phyloP scores from a whole-genome alignment of 2,797 vertebrate genomes.

The Garrulus glandarius region DNA sequence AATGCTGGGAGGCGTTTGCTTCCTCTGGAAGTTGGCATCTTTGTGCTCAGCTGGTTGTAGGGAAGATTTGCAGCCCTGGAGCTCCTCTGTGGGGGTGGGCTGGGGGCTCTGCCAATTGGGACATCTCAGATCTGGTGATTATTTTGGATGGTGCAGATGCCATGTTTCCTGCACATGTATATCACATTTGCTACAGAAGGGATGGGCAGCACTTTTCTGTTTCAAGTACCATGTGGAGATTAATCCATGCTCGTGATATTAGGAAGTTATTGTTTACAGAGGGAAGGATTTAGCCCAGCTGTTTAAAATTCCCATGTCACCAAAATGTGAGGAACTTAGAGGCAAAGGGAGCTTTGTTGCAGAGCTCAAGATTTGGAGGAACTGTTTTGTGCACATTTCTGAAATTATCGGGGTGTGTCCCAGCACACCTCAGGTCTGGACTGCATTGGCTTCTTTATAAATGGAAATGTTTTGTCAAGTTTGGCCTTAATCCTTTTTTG shows the following conservation, averaged over 20 bases:
- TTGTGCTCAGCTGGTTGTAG: neutral
- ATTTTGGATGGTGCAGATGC: neutral
- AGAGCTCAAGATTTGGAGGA: neutral
- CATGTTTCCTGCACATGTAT: neutral
- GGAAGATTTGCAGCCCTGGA: neutral
- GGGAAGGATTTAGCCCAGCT: neutral
- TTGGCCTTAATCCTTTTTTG: neutral
- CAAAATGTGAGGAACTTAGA: neutral
- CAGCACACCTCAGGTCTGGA: neutral
- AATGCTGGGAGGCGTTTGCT: fast-evolving
- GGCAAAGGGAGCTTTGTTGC: neutral
- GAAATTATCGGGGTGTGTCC: neutral
- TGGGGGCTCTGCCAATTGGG: neutral
- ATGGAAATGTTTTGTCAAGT: neutral
- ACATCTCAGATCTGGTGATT: neutral
- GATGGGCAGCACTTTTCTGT: neutral
- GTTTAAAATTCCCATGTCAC: neutral
- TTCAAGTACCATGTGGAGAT: neutral
- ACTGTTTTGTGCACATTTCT: neutral
- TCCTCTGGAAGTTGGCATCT: neutral
- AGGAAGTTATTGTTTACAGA: neutral
- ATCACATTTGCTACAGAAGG: fast-evolving
- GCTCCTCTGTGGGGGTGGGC: neutral
- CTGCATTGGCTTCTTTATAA: neutral
- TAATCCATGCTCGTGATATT: fast-evolving